Evolutionary conservation across 2,113 vertebrate genomes (phyloP).

Genomic region (Benthochromis sp.): DNA sequence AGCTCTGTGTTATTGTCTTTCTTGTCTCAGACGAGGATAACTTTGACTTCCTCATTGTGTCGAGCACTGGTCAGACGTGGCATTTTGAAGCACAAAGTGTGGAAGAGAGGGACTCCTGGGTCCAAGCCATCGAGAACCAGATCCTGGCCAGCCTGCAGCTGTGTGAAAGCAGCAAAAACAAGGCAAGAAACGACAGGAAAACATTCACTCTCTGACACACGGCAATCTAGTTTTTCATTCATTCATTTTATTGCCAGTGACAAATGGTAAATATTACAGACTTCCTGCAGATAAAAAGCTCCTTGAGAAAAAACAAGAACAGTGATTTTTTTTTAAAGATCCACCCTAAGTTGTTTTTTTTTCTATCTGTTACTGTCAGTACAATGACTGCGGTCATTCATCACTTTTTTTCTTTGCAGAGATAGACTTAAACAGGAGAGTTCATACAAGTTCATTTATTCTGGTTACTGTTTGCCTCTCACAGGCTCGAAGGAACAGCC

Average conservation of each 20-base stretch:
- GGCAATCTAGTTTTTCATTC: neutral
- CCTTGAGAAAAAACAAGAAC: neutral
- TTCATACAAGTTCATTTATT: neutral
- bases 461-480: neutral
- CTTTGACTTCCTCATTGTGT: constrained; percentile 92
- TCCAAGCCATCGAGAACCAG: constrained; percentile 91
- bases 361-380: neutral
- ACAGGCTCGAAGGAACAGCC: constrained; percentile 85
- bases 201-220: neutral
- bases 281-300: neutral
- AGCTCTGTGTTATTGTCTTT: neutral
- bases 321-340: neutral
- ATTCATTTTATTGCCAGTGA: neutral
- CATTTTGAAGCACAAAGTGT: constrained; percentile 87
- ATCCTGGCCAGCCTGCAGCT: constrained; percentile 91
- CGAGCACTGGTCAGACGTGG: constrained; percentile 91
- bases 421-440: neutral
- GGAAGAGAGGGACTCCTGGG: constrained; percentile 92
- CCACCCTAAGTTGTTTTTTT: neutral
- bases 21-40: constrained; percentile 79
- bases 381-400: neutral
- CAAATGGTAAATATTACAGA: neutral
- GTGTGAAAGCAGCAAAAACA: constrained; percentile 92
- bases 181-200: constrained; percentile 62
- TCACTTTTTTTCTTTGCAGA: neutral